Evolutionary conservation across 2,888 invertebrate genomes (phyloP), one percentile per base, ranked within the genome.

Genomic region (Apocheima hispidaria): DNA sequence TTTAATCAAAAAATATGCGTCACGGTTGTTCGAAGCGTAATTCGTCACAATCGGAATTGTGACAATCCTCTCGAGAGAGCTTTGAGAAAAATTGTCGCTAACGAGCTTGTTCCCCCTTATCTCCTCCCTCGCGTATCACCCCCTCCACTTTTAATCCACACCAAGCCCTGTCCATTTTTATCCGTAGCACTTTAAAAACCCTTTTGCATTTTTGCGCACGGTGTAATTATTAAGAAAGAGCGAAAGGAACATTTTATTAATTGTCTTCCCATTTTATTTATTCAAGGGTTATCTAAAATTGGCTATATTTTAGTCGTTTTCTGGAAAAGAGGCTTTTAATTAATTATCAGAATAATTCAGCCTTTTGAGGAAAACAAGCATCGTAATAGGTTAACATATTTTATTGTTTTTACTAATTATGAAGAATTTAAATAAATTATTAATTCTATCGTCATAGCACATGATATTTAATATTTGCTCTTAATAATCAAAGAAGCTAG

Each of bases 51-150:
- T 90, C 88, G 86, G 84, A 86, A 90, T 89, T 88, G 87, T 90
- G 85, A 90, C 90, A 85, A 90, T 88, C 87, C 89, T 80, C 86
- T 75, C 72, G 85, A 82, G 87, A 86, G 80, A 84, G 89, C 90
- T 91, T 90, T 90, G 89, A 90, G 90, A 90, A 91, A 91, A 92
- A 91, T 88, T 90, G 88, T 88, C 88, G 84, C 88, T 91, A 92
- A 90, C 90, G 91, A 91, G 90, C 91, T 89, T 83, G 82, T 57
- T 40, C 70, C 66, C 71, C 69, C 69, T 70, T 71, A 68, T 71
- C 75, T 79, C 46, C 63, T 58, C 46, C 79, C 76, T 75, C 82
- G 75, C 77, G 4, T 10, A 18, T 51, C 69, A 68, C 71, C 73
- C 69, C 72, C 77, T 81, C 80, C 77, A 78, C 82, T 87, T 88